Percentiles rank a stretch among this genome's conserved stretches.
Conservation (phyloP, 2,113 vertebrate genomes). For the Corvus cornix region DNA sequence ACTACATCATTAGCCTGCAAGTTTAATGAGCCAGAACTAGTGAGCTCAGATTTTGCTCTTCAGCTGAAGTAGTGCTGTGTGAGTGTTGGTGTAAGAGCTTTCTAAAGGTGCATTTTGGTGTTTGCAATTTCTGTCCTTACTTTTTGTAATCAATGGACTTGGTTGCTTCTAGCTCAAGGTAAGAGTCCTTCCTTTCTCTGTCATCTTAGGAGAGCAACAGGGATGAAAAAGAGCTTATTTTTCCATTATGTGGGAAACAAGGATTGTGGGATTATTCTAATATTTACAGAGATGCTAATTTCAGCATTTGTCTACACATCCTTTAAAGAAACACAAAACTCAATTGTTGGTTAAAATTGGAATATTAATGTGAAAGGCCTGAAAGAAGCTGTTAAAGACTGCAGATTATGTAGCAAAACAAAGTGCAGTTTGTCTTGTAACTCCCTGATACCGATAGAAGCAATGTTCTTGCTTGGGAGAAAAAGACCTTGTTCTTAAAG, state of each 20-base stretch:
- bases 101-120: neutral
- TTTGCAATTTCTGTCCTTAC: neutral
- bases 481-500: slow-evolving; percentile 22
- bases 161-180: neutral
- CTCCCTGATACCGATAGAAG: neutral
- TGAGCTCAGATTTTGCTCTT: neutral
- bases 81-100: neutral
- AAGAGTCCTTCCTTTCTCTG: neutral
- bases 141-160: neutral
- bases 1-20: neutral
- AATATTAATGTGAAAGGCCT: neutral
- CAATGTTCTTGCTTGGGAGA: neutral
- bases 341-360: neutral
- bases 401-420: neutral
- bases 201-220: neutral
- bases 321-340: neutral
- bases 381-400: neutral
- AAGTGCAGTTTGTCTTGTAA: slow-evolving; percentile 5
- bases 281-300: neutral
- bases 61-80: neutral
- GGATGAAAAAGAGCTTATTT: neutral
- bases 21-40: neutral
- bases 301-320: neutral
- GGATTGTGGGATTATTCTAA: neutral
- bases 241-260: neutral